Conservation (phyloP, 2,113 vertebrate species). For the Forbesichthys papilliferus region DNA sequence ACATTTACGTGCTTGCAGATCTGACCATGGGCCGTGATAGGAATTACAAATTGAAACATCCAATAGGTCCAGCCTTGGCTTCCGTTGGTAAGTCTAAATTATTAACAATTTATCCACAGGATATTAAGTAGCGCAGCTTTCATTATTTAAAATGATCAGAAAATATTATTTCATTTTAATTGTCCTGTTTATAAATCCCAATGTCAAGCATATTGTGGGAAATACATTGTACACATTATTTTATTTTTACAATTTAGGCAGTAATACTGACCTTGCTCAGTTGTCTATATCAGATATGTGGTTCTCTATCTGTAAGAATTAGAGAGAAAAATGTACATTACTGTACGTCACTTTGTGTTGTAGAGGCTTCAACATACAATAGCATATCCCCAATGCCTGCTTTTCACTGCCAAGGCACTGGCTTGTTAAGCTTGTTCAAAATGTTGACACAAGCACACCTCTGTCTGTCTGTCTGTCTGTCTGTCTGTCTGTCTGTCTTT, state of each 20-base stretch:
- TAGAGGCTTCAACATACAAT: neutral
- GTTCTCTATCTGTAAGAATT: constrained; percentile 69
- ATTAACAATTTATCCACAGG: too few relatives aligned
- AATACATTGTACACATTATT: neutral
- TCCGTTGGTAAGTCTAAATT: too few relatives aligned
- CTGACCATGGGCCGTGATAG: too few relatives aligned
- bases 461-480: too few relatives aligned
- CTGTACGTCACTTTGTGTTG: neutral
- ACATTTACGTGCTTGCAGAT: too few relatives aligned
- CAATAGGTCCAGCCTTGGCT: too few relatives aligned
- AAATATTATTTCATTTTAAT: neutral
- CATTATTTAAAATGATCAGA: neutral
- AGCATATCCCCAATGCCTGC: neutral
- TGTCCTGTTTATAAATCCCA: neutral
- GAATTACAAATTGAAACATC: too few relatives aligned
- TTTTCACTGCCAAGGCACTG: neutral
- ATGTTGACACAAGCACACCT: too few relatives aligned
- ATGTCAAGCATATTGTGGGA: neutral
- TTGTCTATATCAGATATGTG: constrained; percentile 78
- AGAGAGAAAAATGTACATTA: constrained; percentile 2
- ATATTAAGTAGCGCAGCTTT: too few relatives aligned
- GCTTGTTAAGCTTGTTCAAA: too few relatives aligned
- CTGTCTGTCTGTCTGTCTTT: too few relatives aligned
- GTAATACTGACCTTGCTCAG: constrained; percentile 65
- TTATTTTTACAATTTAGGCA: neutral